These are phyloP conservation scores for Ditula angustiorana DNA, from an alignment of 2,888 invertebrate genomes.

Conservation along the genomic window DNA sequence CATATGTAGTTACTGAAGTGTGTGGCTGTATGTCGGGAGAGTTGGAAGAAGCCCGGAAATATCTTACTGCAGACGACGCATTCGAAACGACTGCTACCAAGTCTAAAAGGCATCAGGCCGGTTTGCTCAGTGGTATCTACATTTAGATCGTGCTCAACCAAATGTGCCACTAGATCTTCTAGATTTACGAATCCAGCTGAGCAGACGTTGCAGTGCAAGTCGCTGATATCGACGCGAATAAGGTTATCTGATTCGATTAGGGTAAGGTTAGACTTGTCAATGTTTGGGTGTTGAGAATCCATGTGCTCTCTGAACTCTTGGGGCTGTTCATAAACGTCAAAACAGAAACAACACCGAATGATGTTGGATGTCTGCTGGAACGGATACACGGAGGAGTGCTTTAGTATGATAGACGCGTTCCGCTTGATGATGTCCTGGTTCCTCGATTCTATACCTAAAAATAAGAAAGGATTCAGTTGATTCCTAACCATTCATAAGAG, in stretches of 20 bases:
- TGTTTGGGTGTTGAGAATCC: conserved; percentile 16
- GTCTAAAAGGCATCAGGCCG: conserved; percentile 21
- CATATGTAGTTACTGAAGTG: conserved; percentile 32
- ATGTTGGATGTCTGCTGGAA: conserved; percentile 18
- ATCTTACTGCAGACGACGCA: conserved; percentile 30
- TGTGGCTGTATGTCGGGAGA: conserved; percentile 22
- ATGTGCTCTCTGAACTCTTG: conserved; percentile 29
- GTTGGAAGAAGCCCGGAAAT: conserved; percentile 1
- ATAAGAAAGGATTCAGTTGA: conserved; percentile 20
- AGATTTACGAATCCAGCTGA: conserved; percentile 1
- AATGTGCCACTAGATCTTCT: conserved; percentile 27
- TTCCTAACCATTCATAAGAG: not conserved
- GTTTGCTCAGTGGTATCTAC: conserved; percentile 6
- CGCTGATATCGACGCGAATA: conserved; percentile 17
- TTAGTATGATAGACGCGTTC: conserved; percentile 34
- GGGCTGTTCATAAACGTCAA: conserved; percentile 15
- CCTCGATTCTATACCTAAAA: conserved; percentile 22
- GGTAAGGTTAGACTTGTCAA: conserved; percentile 10
- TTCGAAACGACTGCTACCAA: conserved; percentile 10
- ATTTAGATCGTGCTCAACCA: conserved; percentile 11
- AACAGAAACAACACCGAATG: conserved; percentile 34
- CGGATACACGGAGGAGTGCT: conserved; percentile 39
- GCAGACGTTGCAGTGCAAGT: conserved; percentile 29
- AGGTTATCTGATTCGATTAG: not conserved
- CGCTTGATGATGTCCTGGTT: conserved; percentile 6